A percentile compares a stretch with the other conserved stretches of the same genome.
These are phyloP conservation scores for Menidia menidia DNA, from an alignment of 2,797 vertebrate species.

Conservation along the genomic window DNA sequence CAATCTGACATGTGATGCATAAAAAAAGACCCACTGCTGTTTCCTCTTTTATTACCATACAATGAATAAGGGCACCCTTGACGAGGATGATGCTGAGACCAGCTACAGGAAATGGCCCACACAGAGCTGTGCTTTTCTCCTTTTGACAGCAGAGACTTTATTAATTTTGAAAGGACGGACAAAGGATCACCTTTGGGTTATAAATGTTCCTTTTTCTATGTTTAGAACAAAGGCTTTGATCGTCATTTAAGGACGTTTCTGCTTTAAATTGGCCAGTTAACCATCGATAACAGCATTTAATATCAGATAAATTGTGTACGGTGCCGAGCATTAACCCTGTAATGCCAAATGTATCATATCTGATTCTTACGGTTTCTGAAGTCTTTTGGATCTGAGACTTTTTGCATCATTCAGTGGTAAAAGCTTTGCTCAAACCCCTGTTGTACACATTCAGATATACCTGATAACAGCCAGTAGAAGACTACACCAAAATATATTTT, in stretches of 20 bases:
- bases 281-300: slow-evolving; percentile 8
- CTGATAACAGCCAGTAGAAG: no score
- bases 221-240: slow-evolving; percentile 14
- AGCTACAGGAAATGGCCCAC: slow-evolving; percentile 53
- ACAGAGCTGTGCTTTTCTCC: slow-evolving; percentile 14
- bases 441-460: no score
- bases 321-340: slow-evolving; percentile 16
- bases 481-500: no score
- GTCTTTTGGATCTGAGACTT: no score
- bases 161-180: slow-evolving; percentile 19
- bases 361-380: no score
- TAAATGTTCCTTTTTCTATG: background rate
- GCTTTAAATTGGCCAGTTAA: slow-evolving; percentile 11
- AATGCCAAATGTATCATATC: no score
- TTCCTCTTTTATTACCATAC: slow-evolving; percentile 56
- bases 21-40: slow-evolving; percentile 56
- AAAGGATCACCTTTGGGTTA: slow-evolving; percentile 12
- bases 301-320: slow-evolving; percentile 30
- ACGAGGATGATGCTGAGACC: slow-evolving; percentile 43
- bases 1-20: slow-evolving; percentile 60
- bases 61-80: slow-evolving; percentile 50
- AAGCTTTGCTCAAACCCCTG: no score
- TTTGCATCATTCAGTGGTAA: no score
- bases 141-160: slow-evolving; percentile 24
- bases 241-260: slow-evolving; percentile 16